Conservation (phyloP, 2,113 vertebrate species). For the Taurulus bubalis region DNA sequence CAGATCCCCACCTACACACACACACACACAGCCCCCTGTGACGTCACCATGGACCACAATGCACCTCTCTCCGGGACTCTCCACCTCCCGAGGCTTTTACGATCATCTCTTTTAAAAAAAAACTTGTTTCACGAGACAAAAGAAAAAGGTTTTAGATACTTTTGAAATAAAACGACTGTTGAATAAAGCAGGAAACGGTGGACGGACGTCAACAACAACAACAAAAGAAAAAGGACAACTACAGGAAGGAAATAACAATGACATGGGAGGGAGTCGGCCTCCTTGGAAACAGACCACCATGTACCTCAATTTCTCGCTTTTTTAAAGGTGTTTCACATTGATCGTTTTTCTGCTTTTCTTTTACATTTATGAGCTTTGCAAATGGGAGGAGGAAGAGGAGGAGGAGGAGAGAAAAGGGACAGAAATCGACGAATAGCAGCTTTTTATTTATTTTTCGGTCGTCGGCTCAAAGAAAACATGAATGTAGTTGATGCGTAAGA, state of each 20-base stretch:
- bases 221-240: neutral
- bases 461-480: slow-evolving; percentile 31
- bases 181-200: slow-evolving; percentile 14
- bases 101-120: slow-evolving; percentile 49
- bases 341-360: neutral
- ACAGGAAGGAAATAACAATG: slow-evolving; percentile 26
- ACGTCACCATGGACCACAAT: slow-evolving; percentile 33
- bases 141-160: slow-evolving; percentile 43
- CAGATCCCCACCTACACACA: slow-evolving; percentile 38
- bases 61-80: slow-evolving; percentile 37
- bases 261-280: slow-evolving; percentile 25
- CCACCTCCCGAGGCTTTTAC: slow-evolving; percentile 34
- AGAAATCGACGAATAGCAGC: neutral
- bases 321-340: slow-evolving; percentile 23
- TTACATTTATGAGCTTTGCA: slow-evolving; percentile 44
- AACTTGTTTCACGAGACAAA: slow-evolving; percentile 20
- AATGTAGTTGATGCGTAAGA: slow-evolving; percentile 44
- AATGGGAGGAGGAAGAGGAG: neutral
- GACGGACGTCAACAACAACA: neutral
- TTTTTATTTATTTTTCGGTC: neutral
- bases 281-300: slow-evolving; percentile 51
- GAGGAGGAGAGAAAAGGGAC: slow-evolving; percentile 46
- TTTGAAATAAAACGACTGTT: slow-evolving; percentile 39
- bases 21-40: slow-evolving; percentile 7
- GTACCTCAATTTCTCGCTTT: slow-evolving; percentile 67